Evolutionary conservation across 2,797 vertebrate species (phyloP).

Genomic region (Malurus splendens): DNA sequence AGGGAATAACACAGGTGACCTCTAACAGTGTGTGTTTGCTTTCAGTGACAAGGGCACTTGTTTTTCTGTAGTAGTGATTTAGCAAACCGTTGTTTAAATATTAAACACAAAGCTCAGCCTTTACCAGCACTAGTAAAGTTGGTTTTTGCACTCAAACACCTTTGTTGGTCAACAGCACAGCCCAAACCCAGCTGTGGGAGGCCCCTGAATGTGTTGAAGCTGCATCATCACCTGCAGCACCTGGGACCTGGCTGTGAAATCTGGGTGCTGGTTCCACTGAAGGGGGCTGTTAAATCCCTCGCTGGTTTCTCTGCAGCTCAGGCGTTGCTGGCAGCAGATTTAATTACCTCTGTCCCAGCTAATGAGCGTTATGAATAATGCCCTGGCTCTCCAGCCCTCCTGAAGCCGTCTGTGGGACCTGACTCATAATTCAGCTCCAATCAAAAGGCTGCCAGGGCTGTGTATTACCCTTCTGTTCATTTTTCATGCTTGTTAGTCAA

Average conservation of each 20-base stretch:
- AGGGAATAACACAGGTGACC: neutral
- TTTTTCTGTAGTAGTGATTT: neutral
- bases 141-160: neutral
- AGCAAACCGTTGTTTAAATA: neutral
- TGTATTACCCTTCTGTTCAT: neutral
- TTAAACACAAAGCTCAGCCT: neutral
- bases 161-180: neutral
- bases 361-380: neutral
- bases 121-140: neutral
- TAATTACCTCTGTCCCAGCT: slow-evolving; percentile 5
- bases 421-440: neutral
- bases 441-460: neutral
- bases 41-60: neutral
- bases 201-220: neutral
- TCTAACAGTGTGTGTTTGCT: neutral
- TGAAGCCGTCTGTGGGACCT: neutral
- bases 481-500: neutral
- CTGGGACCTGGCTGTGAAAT: neutral
- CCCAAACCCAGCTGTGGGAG: neutral
- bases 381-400: neutral
- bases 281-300: neutral
- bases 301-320: neutral
- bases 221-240: neutral
- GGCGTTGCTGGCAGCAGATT: neutral
- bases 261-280: neutral